Percentiles rank a stretch among this genome's conserved stretches.
Conservation (phyloP, 2,797 vertebrate genomes). For the Sebastes goodei region DNA sequence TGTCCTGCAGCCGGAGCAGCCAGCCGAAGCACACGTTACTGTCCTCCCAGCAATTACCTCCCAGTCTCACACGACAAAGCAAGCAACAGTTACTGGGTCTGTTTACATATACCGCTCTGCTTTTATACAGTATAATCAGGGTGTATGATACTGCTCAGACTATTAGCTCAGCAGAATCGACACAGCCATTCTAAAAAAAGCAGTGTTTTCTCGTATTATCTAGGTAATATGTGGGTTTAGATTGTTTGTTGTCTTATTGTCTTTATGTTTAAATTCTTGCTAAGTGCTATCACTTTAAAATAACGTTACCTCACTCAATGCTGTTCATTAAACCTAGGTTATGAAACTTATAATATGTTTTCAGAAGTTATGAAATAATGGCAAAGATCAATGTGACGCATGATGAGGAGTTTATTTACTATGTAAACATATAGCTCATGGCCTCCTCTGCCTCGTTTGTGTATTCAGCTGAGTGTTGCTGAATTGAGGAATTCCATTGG, state of each 20-base stretch:
- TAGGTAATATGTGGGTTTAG: not conserved
- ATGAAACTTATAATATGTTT: not conserved
- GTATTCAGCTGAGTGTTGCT: slow-evolving; percentile 21
- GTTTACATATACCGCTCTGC: not conserved
- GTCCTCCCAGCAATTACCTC: slow-evolving; percentile 52
- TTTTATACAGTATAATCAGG: not conserved
- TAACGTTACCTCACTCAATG: not conserved
- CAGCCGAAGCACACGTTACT: slow-evolving; percentile 16
- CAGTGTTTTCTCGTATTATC: not conserved
- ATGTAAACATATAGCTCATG: not conserved
- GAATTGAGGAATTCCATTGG: not conserved
- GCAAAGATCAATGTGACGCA: not conserved
- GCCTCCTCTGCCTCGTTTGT: not conserved
- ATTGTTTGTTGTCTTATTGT: not conserved
- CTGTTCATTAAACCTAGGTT: not conserved
- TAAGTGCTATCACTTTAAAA: not conserved
- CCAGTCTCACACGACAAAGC: slow-evolving; percentile 41
- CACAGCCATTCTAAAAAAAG: not conserved
- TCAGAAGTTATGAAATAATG: not conserved
- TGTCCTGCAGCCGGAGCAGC: slow-evolving; percentile 4
- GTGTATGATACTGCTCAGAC: not conserved
- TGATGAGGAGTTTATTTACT: not conserved
- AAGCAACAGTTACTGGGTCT: slow-evolving; percentile 31
- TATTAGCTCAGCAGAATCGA: not conserved
- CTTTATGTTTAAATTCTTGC: not conserved